These are phyloP conservation scores for Stegastes partitus DNA, from an alignment of 2,113 vertebrate species.

Conservation along the genomic window DNA sequence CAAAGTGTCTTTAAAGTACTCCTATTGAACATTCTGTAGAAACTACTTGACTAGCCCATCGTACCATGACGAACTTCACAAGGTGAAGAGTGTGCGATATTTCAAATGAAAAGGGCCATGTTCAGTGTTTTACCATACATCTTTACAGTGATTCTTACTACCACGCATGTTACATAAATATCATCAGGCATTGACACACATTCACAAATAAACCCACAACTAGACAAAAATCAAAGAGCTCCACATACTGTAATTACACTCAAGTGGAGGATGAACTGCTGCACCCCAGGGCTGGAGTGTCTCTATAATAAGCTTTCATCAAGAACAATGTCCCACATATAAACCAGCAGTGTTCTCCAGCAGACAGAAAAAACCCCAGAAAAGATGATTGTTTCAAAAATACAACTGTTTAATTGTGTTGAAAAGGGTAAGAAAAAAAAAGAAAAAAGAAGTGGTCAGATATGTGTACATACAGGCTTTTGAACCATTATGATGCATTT, in stretches of 20 bases:
- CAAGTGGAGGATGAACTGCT: slow-evolving; percentile 54
- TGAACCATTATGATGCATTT: background rate
- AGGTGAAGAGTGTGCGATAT: too few species aligned
- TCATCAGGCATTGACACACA: slow-evolving; percentile 20
- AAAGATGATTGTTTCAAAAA: slow-evolving; percentile 5
- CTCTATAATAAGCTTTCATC: slow-evolving; percentile 64
- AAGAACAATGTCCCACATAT: slow-evolving; percentile 60
- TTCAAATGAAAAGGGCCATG: too few species aligned
- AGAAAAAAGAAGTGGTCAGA: background rate
- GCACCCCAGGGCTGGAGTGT: slow-evolving; percentile 50
- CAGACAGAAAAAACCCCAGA: slow-evolving; percentile 5
- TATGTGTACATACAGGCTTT: background rate
- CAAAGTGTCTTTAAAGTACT: too few species aligned
- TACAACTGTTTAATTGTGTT: slow-evolving; percentile 46
- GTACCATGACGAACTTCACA: background rate
- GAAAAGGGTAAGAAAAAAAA: background rate
- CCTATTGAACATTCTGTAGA: too few species aligned
- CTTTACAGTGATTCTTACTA: background rate
- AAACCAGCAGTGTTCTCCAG: slow-evolving; percentile 31
- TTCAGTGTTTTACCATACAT: background rate
- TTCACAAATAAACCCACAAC: slow-evolving; percentile 30
- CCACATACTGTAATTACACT: slow-evolving; percentile 64
- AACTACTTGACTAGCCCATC: slow-evolving; percentile 4
- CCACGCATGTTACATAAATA: slow-evolving; percentile 39
- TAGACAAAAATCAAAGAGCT: slow-evolving; percentile 44